These are phyloP conservation scores for Ganaspis brasiliensis DNA, from an alignment of 2,888 invertebrate genomes.

Conservation along the genomic window DNA sequence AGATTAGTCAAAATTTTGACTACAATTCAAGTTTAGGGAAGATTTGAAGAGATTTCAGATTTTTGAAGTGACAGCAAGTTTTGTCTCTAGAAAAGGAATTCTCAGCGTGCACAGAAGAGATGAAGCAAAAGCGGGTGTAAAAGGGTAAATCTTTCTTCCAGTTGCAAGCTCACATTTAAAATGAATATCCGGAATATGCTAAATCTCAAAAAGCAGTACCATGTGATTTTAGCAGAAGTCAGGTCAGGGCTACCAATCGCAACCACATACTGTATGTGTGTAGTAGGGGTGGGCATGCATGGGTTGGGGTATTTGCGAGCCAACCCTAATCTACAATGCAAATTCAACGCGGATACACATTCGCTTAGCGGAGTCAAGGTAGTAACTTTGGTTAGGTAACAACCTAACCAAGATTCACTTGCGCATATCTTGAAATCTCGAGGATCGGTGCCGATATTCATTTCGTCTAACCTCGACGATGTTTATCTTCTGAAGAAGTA, in stretches of 20 bases:
- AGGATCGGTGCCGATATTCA: conserved; percentile 11
- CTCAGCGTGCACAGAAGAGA: neutral
- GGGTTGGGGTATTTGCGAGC: conserved; percentile 63
- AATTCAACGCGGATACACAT: conserved; percentile 61
- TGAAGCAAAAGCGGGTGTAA: neutral
- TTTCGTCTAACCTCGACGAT: neutral
- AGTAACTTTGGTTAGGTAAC: conserved; percentile 47
- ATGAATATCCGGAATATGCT: conserved; percentile 66
- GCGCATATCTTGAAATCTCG: conserved; percentile 34
- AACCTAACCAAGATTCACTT: conserved; percentile 34
- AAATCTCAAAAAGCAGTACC: conserved; percentile 60
- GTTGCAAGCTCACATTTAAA: conserved; percentile 56
- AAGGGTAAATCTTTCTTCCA: conserved; percentile 12
- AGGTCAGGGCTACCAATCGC: conserved; percentile 63
- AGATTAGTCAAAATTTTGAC: no score
- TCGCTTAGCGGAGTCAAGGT: conserved; percentile 54
- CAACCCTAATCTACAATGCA: conserved; percentile 69
- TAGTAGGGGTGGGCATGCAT: neutral
- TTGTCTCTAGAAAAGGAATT: no score
- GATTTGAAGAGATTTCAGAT: no score
- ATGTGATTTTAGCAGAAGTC: conserved; percentile 61
- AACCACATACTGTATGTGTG: conserved; percentile 27
- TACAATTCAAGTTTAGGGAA: no score
- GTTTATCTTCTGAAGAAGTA: conserved; percentile 19
- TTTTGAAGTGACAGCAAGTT: no score